phyloP scores from a whole-genome alignment of 37 sponge, comb jelly and placozoan genomes.

The Cliona cf. orientalis region DNA sequence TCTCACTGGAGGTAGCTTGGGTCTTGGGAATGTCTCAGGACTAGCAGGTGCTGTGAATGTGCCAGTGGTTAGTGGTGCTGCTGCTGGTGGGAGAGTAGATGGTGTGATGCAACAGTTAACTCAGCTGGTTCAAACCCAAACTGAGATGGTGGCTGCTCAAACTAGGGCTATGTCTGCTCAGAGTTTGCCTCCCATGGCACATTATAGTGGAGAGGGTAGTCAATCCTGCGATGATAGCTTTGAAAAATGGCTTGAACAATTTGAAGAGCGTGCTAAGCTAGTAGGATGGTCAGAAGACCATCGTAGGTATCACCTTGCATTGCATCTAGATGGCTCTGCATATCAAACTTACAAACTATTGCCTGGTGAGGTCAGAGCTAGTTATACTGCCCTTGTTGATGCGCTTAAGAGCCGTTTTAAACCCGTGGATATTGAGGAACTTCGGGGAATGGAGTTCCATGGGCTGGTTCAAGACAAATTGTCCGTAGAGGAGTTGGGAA shows the following conservation, averaged over 20 bases:
- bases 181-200: slow-evolving; percentile 8
- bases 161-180: no score
- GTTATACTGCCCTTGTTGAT: slow-evolving; percentile 2
- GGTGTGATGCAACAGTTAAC: slow-evolving; percentile 11
- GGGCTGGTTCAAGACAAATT: neutral
- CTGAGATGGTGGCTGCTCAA: slow-evolving; percentile 18
- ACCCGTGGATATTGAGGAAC: no score
- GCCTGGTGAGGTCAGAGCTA: slow-evolving; percentile 12
- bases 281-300: slow-evolving; percentile 18
- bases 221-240: slow-evolving; percentile 7
- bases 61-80: neutral
- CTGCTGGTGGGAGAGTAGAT: neutral
- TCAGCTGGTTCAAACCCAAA: slow-evolving; percentile 14
- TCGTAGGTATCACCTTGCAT: slow-evolving; percentile 5
- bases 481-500: no score
- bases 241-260: slow-evolving; percentile 20
- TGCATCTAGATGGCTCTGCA: neutral
- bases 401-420: no score
- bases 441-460: no score
- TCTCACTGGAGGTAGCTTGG: no score
- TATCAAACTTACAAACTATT: slow-evolving; percentile 4
- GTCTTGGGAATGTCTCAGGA: no score
- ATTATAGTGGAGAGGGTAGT: slow-evolving; percentile 18
- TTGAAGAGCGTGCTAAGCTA: slow-evolving; percentile 8
- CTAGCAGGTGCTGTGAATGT: neutral